Base-by-base conservation (phyloP, 2,888 invertebrate genomes). In the Blastobasis adustella region DNA sequence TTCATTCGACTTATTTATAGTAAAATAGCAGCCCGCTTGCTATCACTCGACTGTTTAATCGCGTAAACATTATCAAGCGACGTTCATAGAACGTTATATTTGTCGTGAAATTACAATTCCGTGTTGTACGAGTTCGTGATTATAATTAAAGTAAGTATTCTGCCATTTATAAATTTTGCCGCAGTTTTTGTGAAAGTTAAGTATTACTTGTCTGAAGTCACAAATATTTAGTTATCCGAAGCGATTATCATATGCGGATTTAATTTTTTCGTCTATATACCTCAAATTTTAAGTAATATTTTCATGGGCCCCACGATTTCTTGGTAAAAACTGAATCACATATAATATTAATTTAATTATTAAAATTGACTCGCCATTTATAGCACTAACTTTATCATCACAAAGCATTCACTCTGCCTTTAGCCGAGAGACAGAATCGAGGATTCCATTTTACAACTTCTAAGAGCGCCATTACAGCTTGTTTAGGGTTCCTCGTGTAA, bases 361-460 rank as follows among this genome's bases (percentile, higher is more conserved):
- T 43, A 43, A 43, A 49, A 49, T 43, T 36, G 10, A 49, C 43
- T 42, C 49, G 49, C 44, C 49, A 49, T 49, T 49, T 36, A 49
- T 49, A 49, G 43, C 42, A 42, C 36, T 10, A 43, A 42, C 36
- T 43, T 48, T 41, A 43, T 43, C 49, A 49, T 49, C 43, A 49
- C 49, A 49, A 49, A 49, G 49, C 49, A 44, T 42, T 49, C 37
- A 49, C 44, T 49, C 49, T 43, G 37, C 49, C 37, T 49, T 42
- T 49, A 43, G 49, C 37, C 43, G 41, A 49, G 45, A 49, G 45
- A 50, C 23, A 49, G 45, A 10, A 49, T 45, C 39, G 39, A 44
- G 45, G 49, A 45, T 49, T 45, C 49, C 45, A 49, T 49, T 45
- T 49, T 45, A 49, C 49, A 49, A 49, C 49, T 49, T 45, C 44